Evolutionary conservation across 1,140 invertebrate species (phyloP), one percentile per base, ranked within the genome.

Genomic region (Callitettix versicolor): DNA sequence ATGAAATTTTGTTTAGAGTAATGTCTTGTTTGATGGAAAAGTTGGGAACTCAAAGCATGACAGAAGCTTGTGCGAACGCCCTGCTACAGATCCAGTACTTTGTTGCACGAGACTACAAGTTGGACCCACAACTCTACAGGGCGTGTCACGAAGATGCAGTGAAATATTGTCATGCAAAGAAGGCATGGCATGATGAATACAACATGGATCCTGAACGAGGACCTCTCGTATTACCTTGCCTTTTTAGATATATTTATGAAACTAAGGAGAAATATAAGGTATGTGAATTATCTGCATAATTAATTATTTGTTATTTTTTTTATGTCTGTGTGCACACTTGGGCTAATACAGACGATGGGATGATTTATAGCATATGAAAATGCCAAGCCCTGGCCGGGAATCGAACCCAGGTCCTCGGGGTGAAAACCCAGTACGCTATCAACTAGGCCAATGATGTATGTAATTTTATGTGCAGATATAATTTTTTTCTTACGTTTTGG

Each of bases 81-180:
- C 73, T 99, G 24, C 74, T 97, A 17, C 91, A 98, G 74, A 95
- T 98, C 64, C 94, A 98, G 65, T 98, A 95, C 69, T 99, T 99
- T 72, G 81, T 98, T 47, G 85, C 91, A 0, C 79, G 95, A 62
- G 91, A 98, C 73, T 98, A 91, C 64, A 91, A 88, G 66, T 69
- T 98, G 41, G 95, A 98, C 74, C 84, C 89, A 0, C 82, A 86
- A 57, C 73, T 98, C 14, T 98, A 92, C 65, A 80, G 79, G 64
- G 81, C 84, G 11, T 99, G 95, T 67, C 86, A 82, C 63, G 77
- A 82, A 44, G 92, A 98, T 73, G 94, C 95, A 3, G 74, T 80
- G 2, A 79, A 76, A 34, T 74, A 86, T 36, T 98, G 95, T 68
- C 79, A 86, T 63, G 90, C 88, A 0, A 82, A 79, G 58, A 76